Conservation (phyloP, 2,113 vertebrate genomes). For the Enhydra lutris region DNA sequence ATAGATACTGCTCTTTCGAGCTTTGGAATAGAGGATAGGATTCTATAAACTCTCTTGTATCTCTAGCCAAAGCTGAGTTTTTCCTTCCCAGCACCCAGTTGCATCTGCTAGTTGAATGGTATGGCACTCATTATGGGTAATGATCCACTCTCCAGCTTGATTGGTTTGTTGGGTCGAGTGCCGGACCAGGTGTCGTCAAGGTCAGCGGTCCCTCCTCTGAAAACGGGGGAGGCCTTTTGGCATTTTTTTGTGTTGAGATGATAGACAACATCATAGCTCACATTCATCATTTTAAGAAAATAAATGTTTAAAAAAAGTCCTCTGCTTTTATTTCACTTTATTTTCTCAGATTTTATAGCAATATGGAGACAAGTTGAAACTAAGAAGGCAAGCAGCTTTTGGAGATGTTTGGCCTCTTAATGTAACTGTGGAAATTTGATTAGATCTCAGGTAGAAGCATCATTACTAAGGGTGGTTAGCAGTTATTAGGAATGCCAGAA, state of each 20-base stretch:
- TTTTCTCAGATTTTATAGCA: not conserved
- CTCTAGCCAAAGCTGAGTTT: not conserved
- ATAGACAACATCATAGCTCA: not conserved
- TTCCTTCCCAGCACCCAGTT: not conserved
- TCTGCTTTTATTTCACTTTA: slow-evolving; percentile 55
- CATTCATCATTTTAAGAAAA: slow-evolving; percentile 8
- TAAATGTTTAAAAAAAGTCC: not conserved
- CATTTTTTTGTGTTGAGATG: not conserved
- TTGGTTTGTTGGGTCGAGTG: not conserved
- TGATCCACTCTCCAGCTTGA: not conserved
- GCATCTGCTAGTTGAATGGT: not conserved
- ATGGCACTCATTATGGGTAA: not conserved
- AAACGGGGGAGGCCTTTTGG: not conserved
- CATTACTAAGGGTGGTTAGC: slow-evolving; percentile 41
- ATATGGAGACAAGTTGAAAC: slow-evolving; percentile 64
- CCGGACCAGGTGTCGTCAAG: not conserved
- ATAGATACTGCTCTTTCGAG: not conserved
- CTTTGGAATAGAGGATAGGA: slow-evolving; percentile 10
- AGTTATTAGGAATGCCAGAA: slow-evolving; percentile 13
- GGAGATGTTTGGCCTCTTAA: not conserved
- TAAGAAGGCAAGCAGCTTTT: slow-evolving; percentile 59
- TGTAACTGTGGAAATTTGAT: slow-evolving; percentile 52
- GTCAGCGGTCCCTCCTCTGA: not conserved
- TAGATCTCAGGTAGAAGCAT: not conserved
- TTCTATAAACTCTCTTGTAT: not conserved